Conservation (phyloP, 1,140 invertebrate species). For the Sitobion miscanthi region DNA sequence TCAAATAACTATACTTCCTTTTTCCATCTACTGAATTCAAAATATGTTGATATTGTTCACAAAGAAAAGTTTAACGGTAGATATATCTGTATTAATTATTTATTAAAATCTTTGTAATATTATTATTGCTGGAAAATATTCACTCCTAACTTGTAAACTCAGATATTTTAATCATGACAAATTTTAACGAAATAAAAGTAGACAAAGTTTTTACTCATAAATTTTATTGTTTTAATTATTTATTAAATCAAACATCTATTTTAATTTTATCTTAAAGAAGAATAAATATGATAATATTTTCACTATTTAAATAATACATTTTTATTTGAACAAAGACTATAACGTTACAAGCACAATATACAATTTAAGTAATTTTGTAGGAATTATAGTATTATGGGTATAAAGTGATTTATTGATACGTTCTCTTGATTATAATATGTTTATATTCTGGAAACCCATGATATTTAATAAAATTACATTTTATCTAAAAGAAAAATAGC, state of each 20-base stretch:
- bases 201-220: background rate
- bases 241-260: background rate
- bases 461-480: no score
- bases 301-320: background rate
- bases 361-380: background rate
- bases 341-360: background rate
- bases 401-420: background rate
- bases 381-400: background rate
- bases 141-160: background rate
- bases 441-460: background rate
- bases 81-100: background rate
- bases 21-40: background rate
- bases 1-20: background rate
- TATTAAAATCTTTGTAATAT: background rate
- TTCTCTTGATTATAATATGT: background rate
- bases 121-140: background rate
- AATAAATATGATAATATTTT: background rate
- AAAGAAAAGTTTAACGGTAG: background rate
- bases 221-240: background rate
- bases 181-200: background rate
- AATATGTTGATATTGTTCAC: background rate
- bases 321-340: background rate
- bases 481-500: no score
- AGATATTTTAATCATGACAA: background rate
- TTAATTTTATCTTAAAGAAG: background rate